Base-by-base conservation (phyloP, 2,113 vertebrate species). In the Hyla sarda region DNA sequence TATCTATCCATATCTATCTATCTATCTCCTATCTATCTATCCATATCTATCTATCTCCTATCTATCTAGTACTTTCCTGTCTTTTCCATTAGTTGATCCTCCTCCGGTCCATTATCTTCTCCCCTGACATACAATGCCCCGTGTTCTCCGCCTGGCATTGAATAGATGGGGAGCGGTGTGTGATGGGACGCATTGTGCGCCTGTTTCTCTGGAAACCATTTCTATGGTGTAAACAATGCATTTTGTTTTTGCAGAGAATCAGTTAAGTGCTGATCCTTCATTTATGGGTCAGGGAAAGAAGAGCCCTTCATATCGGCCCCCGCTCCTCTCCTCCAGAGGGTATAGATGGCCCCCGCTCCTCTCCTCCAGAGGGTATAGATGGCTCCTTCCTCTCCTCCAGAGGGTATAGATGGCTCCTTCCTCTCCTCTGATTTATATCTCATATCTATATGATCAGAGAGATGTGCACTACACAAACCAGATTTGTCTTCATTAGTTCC, bases 171-270 rank as follows among this genome's bases (percentile, higher is more conserved):
- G 47, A 34, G 81, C 25, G 9, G 7, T 8, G 34, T 37, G 9
- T 23, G 52, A 19, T n/a, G 60, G 17, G 5, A 56, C 1, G 32
- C 30, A 58, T 84, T 84, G 82, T 75, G 45, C 47, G 48, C 11
- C 71, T 60, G 82, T 84, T 84, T 75, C 82, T 84, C 25, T 75
- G 82, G 82, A 41, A 84, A 84, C 82, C 82, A 84, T 84, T 76
- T 84, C 82, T 41, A 75, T 76, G 82, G 54, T 30, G 48, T 60
- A 32, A 48, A 47, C 54, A 48, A 37, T 45, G 37, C 7, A 62
- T 84, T 60, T 76, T 37, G 72, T 75, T 75, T 84, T 84, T 47
- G 58, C 30, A 37, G 81, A 72, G 12, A 47, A 30, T n/a, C 45
- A 54, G 30, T 54, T 54, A 83, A 72, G 81, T 72, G 65, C 65